Percentiles rank a stretch among this genome's conserved stretches.
These are phyloP conservation scores for Teleopsis dalmanni DNA, from an alignment of 1,140 invertebrate species.

Conservation along the genomic window DNA sequence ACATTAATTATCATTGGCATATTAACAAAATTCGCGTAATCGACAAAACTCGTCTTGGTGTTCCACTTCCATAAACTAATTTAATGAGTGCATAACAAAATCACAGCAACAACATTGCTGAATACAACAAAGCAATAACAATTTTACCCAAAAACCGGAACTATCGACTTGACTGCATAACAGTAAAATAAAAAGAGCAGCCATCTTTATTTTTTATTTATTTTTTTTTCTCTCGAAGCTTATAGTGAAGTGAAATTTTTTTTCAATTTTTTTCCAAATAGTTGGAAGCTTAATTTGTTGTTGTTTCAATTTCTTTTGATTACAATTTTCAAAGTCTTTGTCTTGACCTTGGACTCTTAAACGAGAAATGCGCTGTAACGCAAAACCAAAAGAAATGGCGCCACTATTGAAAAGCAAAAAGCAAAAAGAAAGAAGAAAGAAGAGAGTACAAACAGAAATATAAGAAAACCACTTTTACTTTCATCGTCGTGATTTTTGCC, in stretches of 20 bases:
- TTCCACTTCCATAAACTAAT: constrained; percentile 13
- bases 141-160: too few species aligned
- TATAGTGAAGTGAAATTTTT: too few species aligned
- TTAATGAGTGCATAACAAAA: background rate
- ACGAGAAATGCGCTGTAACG: constrained; percentile 1
- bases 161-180: too few species aligned
- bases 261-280: background rate
- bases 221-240: constrained; percentile 3
- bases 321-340: constrained; percentile 39
- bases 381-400: constrained; percentile 5
- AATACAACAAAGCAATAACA: background rate
- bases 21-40: too few species aligned
- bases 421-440: background rate
- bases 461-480: constrained; percentile 41
- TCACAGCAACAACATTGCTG: background rate
- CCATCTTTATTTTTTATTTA: too few species aligned
- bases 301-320: constrained; percentile 3
- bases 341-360: constrained; percentile 41
- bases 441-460: constrained; percentile 40
- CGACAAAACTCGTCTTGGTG: constrained; percentile 2
- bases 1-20: too few species aligned
- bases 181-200: too few species aligned
- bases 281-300: constrained; percentile 1
- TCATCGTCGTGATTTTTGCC: too few species aligned
- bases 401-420: background rate